Evolutionary conservation across 2,888 invertebrate genomes (phyloP).

Genomic region (Leptinotarsa haldemani): DNA sequence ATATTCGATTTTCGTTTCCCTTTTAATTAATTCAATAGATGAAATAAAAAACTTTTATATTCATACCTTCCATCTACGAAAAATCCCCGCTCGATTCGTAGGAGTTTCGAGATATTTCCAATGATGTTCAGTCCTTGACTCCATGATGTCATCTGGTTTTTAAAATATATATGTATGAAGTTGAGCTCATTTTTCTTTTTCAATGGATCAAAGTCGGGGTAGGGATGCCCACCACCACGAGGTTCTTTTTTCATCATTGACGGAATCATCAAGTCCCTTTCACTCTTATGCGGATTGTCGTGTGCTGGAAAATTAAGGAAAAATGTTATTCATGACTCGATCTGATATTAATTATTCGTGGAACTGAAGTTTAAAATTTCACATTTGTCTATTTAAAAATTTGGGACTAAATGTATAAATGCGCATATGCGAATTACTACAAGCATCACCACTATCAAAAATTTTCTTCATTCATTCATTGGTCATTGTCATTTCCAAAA

Average conservation of each 20-base stretch:
- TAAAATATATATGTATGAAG: constrained; percentile 82
- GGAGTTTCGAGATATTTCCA: constrained; percentile 75
- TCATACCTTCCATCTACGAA: constrained; percentile 75
- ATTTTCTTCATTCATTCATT: too few species aligned
- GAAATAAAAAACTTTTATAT: neutral
- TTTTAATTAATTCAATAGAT: neutral
- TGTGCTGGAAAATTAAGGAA: constrained; percentile 3
- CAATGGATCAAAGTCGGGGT: constrained; percentile 52
- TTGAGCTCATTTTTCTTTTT: constrained; percentile 68
- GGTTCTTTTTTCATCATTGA: constrained; percentile 65
- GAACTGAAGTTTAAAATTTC: too few species aligned
- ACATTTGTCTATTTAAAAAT: too few species aligned
- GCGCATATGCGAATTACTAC: too few species aligned
- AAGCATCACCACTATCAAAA: too few species aligned
- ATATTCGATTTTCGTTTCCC: too few species aligned
- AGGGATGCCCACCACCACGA: constrained; percentile 60
- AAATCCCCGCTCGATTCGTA: constrained; percentile 74
- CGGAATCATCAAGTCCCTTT: constrained; percentile 44
- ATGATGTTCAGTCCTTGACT: constrained; percentile 80
- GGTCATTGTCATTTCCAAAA: too few species aligned
- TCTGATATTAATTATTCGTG: too few species aligned
- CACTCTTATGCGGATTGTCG: constrained; percentile 17
- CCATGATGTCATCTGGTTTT: constrained; percentile 79
- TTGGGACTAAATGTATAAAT: too few species aligned
- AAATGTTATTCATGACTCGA: too few species aligned